These are phyloP conservation scores for Metaphire vulgaris DNA, from an alignment of 1,140 invertebrate species.

Conservation along the genomic window DNA sequence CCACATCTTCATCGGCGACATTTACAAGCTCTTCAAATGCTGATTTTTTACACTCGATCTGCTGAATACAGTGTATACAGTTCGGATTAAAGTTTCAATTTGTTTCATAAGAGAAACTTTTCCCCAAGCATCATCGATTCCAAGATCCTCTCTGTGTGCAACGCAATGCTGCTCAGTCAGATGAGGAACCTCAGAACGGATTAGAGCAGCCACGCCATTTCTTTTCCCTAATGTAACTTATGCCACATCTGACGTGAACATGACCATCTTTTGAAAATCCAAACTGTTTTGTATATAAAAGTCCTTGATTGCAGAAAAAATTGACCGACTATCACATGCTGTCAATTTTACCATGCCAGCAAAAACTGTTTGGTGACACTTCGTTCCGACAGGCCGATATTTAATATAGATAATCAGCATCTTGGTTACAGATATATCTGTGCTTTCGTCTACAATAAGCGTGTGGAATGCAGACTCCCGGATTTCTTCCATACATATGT, in stretches of 20 bases:
- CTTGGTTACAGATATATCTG: slow-evolving; percentile 18
- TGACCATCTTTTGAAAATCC: slow-evolving; percentile 3
- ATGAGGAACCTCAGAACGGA: slow-evolving; percentile 1
- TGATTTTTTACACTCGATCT: no score
- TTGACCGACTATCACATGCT: slow-evolving; percentile 10
- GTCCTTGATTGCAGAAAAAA: slow-evolving; percentile 11
- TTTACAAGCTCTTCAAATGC: no score
- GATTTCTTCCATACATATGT: slow-evolving; percentile 22
- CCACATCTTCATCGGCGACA: no score
- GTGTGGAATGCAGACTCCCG: slow-evolving; percentile 16
- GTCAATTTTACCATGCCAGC: slow-evolving; percentile 10
- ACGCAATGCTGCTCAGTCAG: slow-evolving; percentile 2
- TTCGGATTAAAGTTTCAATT: no score
- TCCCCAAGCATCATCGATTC: no score
- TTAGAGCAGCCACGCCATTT: background rate
- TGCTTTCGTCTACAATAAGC: slow-evolving; percentile 23
- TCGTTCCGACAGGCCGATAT: no score
- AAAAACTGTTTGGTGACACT: no score
- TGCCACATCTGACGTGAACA: slow-evolving; percentile 6
- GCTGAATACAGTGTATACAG: no score
- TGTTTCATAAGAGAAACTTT: no score
- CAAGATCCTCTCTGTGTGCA: background rate
- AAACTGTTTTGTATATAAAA: slow-evolving; percentile 8
- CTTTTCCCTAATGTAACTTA: slow-evolving; percentile 1
- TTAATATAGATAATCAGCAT: slow-evolving; percentile 22